phyloP scores from a whole-genome alignment of 2,113 vertebrate genomes.

The Axis porcinus region DNA sequence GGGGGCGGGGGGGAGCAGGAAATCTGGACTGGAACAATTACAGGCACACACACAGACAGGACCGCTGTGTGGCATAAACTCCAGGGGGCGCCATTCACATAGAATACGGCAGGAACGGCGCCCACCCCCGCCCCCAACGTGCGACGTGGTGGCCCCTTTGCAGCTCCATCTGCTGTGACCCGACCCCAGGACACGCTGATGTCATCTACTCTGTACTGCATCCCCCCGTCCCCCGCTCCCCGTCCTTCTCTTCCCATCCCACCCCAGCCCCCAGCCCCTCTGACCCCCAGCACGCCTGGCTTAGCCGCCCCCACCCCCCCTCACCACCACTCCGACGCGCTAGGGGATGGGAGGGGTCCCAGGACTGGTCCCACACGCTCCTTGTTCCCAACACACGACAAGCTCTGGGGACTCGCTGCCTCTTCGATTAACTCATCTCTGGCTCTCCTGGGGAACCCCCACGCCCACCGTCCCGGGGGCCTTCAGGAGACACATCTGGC shows the following conservation, averaged over 20 bases:
- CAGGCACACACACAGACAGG: background rate
- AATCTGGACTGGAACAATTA: background rate
- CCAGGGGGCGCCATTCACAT: conserved; percentile 60
- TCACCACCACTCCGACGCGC: too few relatives aligned
- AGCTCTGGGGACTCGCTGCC: background rate
- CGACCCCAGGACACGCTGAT: background rate
- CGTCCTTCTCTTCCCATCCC: background rate
- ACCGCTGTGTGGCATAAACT: background rate
- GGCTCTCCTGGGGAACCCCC: background rate
- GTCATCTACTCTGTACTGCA: background rate
- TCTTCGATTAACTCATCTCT: conserved; percentile 65
- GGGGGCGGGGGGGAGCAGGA: background rate
- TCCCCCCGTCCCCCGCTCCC: background rate
- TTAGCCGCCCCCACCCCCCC: background rate
- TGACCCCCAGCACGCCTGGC: background rate
- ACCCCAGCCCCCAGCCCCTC: background rate
- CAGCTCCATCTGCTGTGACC: background rate
- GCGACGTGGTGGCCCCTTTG: background rate
- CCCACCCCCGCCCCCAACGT: background rate
- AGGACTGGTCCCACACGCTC: background rate
- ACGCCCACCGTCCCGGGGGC: background rate
- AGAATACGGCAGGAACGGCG: background rate
- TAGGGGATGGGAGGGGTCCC: background rate
- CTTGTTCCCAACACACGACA: fast-evolving
- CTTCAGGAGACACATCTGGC: background rate